phyloP scores from a whole-genome alignment of 2,797 vertebrate species.

The Cetoscarus ocellatus region DNA sequence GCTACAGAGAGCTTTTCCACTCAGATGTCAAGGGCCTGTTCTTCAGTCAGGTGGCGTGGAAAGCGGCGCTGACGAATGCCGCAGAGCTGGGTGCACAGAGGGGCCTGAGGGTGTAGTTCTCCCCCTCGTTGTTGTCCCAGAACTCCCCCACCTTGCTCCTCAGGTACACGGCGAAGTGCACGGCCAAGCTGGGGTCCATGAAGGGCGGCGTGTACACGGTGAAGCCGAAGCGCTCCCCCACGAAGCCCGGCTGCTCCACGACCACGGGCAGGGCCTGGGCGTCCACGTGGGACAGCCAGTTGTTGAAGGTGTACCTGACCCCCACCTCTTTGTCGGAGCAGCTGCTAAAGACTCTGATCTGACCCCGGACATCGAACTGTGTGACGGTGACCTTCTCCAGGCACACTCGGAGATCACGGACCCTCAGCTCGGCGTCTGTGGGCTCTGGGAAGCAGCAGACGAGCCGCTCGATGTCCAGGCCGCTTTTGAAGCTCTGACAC shows the following conservation, averaged over 20 bases:
- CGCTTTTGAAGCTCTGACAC: conserved; percentile 54
- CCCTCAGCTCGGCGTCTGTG: conserved; percentile 62
- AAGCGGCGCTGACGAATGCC: conserved; percentile 37
- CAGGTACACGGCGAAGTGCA: conserved; percentile 90
- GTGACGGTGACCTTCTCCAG: conserved; percentile 81
- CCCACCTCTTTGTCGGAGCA: conserved; percentile 75
- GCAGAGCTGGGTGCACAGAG: conserved; percentile 25
- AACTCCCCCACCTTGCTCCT: conserved; percentile 83
- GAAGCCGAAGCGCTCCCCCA: conserved; percentile 84
- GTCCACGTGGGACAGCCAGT: conserved; percentile 91
- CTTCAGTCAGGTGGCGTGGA: conserved; percentile 38
- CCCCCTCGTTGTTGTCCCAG: conserved; percentile 94
- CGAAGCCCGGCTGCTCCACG: background rate
- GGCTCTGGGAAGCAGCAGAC: conserved; percentile 69
- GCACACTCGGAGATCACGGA: conserved; percentile 80
- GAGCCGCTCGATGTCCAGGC: conserved; percentile 50
- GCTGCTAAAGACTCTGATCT: conserved; percentile 69
- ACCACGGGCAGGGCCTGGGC: conserved; percentile 77
- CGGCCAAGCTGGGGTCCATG: conserved; percentile 71
- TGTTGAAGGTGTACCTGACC: conserved; percentile 92
- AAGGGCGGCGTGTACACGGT: conserved; percentile 86
- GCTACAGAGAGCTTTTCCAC: conserved; percentile 2
- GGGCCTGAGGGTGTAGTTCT: conserved; percentile 88
- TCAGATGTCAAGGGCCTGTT: background rate
- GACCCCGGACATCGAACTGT: conserved; percentile 76